phyloP scores from a whole-genome alignment of 2,113 vertebrate species.

The Sinocyclocheilus anophthalmus region DNA sequence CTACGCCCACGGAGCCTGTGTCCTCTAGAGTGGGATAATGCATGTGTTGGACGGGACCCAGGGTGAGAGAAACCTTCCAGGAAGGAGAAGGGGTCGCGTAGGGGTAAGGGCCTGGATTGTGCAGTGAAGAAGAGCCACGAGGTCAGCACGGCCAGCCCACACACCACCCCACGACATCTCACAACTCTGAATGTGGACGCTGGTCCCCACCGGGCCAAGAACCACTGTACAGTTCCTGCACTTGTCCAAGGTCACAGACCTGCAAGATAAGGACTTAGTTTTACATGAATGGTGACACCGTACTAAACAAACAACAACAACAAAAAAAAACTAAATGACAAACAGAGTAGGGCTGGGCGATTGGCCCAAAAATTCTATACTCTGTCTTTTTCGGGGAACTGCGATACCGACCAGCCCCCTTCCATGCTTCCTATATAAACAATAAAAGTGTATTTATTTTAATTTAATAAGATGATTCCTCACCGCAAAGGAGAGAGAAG shows the following conservation, averaged over 20 bases:
- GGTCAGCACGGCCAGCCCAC: conserved; percentile 79
- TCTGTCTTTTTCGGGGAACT: too few species aligned
- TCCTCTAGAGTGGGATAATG: conserved; percentile 94
- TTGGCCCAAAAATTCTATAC: too few species aligned
- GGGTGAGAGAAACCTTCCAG: conserved; percentile 81
- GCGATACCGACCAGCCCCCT: too few species aligned
- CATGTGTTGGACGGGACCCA: conserved; percentile 93
- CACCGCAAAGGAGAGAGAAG: conserved; percentile 93
- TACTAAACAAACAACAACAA: too few species aligned
- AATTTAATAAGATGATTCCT: conserved; percentile 14
- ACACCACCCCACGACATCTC: conserved; percentile 82
- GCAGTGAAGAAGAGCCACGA: conserved; percentile 79
- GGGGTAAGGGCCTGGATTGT: conserved; percentile 84
- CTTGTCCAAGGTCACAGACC: conserved; percentile 91
- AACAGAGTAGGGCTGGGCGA: too few species aligned
- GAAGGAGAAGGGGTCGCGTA: conserved; percentile 85
- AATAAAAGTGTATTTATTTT: background rate
- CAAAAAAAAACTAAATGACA: too few species aligned
- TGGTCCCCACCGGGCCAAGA: conserved; percentile 86
- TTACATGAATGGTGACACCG: background rate
- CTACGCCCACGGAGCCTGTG: conserved; percentile 90
- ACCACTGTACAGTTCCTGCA: conserved; percentile 87
- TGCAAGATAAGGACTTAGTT: conserved; percentile 58
- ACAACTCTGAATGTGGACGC: conserved; percentile 87
- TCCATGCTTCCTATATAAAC: too few species aligned